phyloP scores from a whole-genome alignment of 2,888 invertebrate species.

The Dicranocentrus wangi region DNA sequence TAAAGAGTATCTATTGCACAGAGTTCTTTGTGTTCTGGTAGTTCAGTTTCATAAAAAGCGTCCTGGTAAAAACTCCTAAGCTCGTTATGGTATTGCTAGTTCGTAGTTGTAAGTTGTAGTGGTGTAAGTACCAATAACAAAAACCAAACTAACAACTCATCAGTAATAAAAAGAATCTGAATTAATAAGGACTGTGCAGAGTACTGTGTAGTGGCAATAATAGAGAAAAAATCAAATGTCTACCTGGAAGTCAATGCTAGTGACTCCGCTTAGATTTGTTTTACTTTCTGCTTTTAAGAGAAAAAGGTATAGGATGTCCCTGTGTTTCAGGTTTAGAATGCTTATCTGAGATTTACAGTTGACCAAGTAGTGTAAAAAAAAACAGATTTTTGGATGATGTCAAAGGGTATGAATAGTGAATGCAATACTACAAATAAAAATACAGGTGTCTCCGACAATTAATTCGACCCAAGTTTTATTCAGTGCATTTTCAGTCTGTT shows the following conservation, averaged over 20 bases:
- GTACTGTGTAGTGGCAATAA: constrained; percentile 62
- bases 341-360: background rate
- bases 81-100: no score
- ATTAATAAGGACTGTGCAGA: constrained; percentile 22
- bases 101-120: no score
- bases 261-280: no score
- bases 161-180: background rate
- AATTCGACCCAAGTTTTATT: background rate
- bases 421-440: no score
- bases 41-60: no score
- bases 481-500: background rate
- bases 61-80: no score
- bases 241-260: constrained; percentile 19
- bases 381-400: no score
- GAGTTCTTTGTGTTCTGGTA: no score
- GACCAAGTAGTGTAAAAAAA: constrained; percentile 6
- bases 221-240: background rate
- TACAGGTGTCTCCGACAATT: background rate
- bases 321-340: background rate
- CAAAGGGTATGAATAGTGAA: no score
- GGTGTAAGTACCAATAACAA: constrained; percentile 5
- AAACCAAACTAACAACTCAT: background rate
- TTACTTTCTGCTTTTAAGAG: no score
- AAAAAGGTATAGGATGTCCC: no score
- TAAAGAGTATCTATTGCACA: no score